A percentile compares a stretch with the other conserved stretches of the same genome.
These are phyloP conservation scores for Formica aserva DNA, from an alignment of 2,888 invertebrate genomes.

Conservation along the genomic window DNA sequence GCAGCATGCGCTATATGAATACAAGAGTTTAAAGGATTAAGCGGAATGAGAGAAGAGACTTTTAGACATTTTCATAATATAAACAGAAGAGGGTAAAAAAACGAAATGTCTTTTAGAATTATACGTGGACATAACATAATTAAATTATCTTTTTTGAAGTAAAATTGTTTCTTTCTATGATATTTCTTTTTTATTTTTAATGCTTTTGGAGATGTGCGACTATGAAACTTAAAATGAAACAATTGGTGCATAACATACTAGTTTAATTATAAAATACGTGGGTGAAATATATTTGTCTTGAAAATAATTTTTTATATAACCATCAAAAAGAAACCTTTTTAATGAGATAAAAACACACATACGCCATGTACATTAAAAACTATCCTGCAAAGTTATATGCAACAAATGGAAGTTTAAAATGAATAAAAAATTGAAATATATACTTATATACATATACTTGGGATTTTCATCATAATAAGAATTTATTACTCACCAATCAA, in stretches of 20 bases:
- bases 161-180: background rate
- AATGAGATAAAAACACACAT: too few relatives aligned
- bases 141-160: background rate
- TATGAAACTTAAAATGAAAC: background rate
- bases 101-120: background rate
- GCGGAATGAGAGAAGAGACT: background rate
- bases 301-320: background rate
- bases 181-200: background rate
- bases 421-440: too few relatives aligned
- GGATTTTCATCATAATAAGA: too few relatives aligned
- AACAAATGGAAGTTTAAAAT: too few relatives aligned
- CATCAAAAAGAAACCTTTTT: too few relatives aligned
- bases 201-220: background rate
- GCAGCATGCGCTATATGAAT: background rate
- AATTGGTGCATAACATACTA: background rate
- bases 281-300: background rate
- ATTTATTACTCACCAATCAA: too few relatives aligned
- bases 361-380: too few relatives aligned
- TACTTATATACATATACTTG: too few relatives aligned
- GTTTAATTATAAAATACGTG: background rate
- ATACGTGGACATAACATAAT: background rate
- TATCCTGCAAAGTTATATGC: too few relatives aligned
- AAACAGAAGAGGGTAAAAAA: background rate
- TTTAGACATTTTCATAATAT: background rate
- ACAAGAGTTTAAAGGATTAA: background rate